phyloP scores from a whole-genome alignment of 2,888 invertebrate species.

The Eupithecia insigniata region DNA sequence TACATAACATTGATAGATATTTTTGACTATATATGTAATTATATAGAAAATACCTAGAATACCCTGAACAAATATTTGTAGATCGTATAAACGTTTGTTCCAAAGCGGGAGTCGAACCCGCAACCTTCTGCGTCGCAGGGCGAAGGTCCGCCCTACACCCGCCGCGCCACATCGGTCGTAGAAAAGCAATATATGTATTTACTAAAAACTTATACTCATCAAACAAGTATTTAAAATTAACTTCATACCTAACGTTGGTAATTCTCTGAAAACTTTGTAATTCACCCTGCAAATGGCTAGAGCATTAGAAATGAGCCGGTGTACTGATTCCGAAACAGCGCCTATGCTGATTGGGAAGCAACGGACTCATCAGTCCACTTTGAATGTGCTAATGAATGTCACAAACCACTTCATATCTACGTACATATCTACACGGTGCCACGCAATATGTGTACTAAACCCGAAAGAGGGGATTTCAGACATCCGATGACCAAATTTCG shows the following conservation, averaged over 20 bases:
- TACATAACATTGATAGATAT: no score
- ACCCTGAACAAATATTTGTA: no score
- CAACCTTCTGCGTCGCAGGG: no score
- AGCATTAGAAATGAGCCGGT: conserved; percentile 14
- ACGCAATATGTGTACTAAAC: background rate
- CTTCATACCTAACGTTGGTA: background rate
- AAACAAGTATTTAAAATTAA: background rate
- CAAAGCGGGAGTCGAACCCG: no score
- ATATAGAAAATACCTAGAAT: no score
- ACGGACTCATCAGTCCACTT: conserved; percentile 20
- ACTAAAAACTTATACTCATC: no score
- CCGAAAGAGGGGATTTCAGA: background rate
- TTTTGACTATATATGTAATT: no score
- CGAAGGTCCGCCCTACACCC: no score
- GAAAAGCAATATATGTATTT: no score
- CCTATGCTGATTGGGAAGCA: conserved; percentile 18
- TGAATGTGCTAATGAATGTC: conserved; percentile 35
- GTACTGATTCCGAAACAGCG: conserved; percentile 16
- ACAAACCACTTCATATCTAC: conserved; percentile 15
- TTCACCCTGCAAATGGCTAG: background rate
- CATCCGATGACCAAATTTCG: no score
- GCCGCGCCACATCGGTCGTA: no score
- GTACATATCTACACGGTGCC: background rate
- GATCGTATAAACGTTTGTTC: no score
- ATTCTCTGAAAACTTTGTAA: background rate